These are phyloP conservation scores for Ophion obscuratus DNA, from an alignment of 2,888 invertebrate species.

Conservation along the genomic window DNA sequence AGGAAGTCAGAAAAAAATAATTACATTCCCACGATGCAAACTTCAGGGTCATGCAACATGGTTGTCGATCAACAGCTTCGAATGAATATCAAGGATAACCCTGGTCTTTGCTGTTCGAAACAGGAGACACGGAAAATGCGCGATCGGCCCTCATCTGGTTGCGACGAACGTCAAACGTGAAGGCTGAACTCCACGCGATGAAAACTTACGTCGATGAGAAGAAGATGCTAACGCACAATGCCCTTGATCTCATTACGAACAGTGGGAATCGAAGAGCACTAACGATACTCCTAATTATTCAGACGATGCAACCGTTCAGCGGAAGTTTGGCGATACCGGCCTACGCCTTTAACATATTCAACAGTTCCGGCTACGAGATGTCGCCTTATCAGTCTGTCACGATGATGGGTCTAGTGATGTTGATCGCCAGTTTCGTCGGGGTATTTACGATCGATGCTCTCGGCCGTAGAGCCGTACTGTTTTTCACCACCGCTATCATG, in stretches of 20 bases:
- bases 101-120: no score
- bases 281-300: slow-evolving; percentile 31
- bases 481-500: slow-evolving; percentile 16
- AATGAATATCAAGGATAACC: not conserved
- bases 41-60: no score
- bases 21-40: no score
- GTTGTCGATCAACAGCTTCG: not conserved
- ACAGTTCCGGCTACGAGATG: slow-evolving; percentile 24
- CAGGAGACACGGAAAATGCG: slow-evolving; percentile 42
- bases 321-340: slow-evolving; percentile 33
- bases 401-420: slow-evolving; percentile 12
- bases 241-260: slow-evolving; percentile 27
- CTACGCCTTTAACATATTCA: slow-evolving; percentile 33
- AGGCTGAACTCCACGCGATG: slow-evolving; percentile 25
- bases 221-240: not conserved
- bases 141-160: slow-evolving; percentile 40
- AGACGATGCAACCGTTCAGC: slow-evolving; percentile 22
- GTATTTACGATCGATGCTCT: slow-evolving; percentile 16
- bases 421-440: slow-evolving; percentile 24
- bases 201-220: slow-evolving; percentile 28
- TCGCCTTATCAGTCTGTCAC: slow-evolving; percentile 1
- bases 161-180: slow-evolving; percentile 26
- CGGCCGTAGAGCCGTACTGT: slow-evolving; percentile 24
- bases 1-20: no score
- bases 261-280: slow-evolving; percentile 21